Conservation (phyloP, 2,797 vertebrate species). For the Pseudomugil tenellus region DNA sequence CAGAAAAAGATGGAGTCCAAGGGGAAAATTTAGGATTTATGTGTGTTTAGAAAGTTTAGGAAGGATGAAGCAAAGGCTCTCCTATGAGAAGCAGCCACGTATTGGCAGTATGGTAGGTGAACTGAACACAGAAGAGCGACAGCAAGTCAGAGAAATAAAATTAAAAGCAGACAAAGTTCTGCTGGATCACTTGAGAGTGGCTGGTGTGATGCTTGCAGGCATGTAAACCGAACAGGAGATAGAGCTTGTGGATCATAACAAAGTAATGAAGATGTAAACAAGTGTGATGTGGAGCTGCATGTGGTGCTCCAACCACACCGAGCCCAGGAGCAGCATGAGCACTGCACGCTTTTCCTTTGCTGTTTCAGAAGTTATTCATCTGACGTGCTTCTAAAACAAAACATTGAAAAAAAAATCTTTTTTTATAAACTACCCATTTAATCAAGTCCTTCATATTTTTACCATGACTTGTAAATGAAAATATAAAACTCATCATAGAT, state of each 20-base stretch:
- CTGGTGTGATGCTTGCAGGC: slow-evolving; percentile 60
- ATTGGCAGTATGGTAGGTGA: background rate
- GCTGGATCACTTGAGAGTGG: slow-evolving; percentile 46
- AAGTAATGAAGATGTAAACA: slow-evolving; percentile 69
- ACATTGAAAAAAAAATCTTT: too few relatives aligned
- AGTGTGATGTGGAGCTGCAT: slow-evolving; percentile 63
- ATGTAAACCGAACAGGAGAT: slow-evolving; percentile 72
- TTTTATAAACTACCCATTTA: background rate
- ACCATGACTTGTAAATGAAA: background rate
- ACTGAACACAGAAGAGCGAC: background rate
- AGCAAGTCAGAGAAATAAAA: slow-evolving; percentile 31
- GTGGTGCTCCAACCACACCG: slow-evolving; percentile 46
- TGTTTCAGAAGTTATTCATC: slow-evolving; percentile 14
- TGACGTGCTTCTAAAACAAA: background rate
- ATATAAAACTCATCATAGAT: background rate
- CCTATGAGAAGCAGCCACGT: background rate
- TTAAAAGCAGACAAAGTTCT: slow-evolving; percentile 60
- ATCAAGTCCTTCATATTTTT: background rate
- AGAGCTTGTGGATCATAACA: slow-evolving; percentile 68
- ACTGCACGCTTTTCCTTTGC: slow-evolving; percentile 17
- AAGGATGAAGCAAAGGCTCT: background rate
- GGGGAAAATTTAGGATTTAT: background rate
- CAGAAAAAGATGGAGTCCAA: background rate
- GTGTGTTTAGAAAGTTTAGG: background rate
- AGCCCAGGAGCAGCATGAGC: slow-evolving; percentile 24